Evolutionary conservation across 2,797 vertebrate species (phyloP).

Genomic region (Argyrosomus regius): DNA sequence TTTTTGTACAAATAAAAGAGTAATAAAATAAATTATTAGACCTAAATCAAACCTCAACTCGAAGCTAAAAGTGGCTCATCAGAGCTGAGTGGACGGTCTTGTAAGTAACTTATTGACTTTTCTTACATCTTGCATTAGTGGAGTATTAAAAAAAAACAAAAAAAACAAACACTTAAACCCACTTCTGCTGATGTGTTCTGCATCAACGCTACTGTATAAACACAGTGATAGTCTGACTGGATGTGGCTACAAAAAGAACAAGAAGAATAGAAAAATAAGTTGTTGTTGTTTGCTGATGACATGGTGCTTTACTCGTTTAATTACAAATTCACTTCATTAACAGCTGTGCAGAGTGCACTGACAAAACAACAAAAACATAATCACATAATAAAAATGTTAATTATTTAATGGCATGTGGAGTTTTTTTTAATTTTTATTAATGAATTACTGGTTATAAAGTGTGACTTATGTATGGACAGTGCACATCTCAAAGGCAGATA

Average conservation of each 20-base stretch:
- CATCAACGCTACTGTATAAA: constrained; percentile 62
- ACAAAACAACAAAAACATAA: constrained; percentile 45
- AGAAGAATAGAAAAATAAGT: constrained; percentile 52
- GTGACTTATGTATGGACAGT: constrained; percentile 34
- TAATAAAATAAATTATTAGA: constrained; percentile 27
- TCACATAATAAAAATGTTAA: constrained; percentile 15
- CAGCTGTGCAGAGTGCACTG: constrained; percentile 42
- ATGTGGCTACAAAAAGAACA: constrained; percentile 67
- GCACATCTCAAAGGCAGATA: constrained; percentile 67
- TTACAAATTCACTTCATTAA: constrained; percentile 24
- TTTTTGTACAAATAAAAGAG: constrained; percentile 21
- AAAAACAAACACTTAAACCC: constrained; percentile 1
- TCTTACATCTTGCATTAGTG: constrained; percentile 39
- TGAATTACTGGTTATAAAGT: constrained; percentile 27
- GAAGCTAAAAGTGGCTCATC: constrained; percentile 32
- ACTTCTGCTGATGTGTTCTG: constrained; percentile 50
- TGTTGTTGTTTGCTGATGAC: constrained; percentile 49
- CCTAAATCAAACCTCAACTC: constrained; percentile 26
- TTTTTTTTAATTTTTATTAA: neutral
- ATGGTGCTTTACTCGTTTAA: constrained; percentile 17
- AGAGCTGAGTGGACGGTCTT: constrained; percentile 43
- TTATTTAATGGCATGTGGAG: constrained; percentile 16
- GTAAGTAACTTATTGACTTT: constrained; percentile 23
- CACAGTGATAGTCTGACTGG: constrained; percentile 75
- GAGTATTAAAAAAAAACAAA: constrained; percentile 23